These are phyloP conservation scores for Neolamprologus falcicula DNA, from an alignment of 2,113 vertebrate genomes.

Conservation along the genomic window DNA sequence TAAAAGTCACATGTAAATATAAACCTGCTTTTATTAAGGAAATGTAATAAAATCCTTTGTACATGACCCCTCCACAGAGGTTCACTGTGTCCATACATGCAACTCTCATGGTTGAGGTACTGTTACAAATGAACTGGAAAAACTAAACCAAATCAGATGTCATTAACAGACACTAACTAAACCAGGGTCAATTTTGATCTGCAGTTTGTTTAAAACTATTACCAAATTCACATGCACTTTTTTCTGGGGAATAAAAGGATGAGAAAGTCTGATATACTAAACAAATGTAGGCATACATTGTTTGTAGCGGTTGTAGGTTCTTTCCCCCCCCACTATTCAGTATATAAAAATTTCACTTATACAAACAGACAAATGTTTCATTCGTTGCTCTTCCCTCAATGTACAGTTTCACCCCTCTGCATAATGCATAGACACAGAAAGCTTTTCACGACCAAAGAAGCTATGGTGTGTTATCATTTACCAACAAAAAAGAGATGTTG, in stretches of 20 bases:
- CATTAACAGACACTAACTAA: constrained; percentile 66
- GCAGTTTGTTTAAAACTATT: constrained; percentile 78
- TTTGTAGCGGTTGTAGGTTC: constrained; percentile 65
- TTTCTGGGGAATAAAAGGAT: constrained; percentile 69
- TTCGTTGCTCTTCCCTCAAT: constrained; percentile 42
- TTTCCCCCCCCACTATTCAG: background rate
- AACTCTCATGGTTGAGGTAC: constrained; percentile 86
- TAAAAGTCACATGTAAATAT: constrained; percentile 29
- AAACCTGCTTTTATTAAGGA: constrained; percentile 98
- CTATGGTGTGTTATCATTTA: constrained; percentile 51
- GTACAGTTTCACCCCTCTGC: constrained; percentile 30
- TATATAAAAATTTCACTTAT: constrained; percentile 37
- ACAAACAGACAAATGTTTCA: constrained; percentile 46
- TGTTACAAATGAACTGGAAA: constrained; percentile 65
- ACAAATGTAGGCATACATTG: constrained; percentile 72
- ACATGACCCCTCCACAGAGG: constrained; percentile 85
- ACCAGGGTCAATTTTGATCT: constrained; percentile 75
- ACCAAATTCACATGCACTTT: constrained; percentile 84
- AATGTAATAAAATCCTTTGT: constrained; percentile 98
- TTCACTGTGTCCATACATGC: constrained; percentile 86
- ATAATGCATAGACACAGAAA: constrained; percentile 50
- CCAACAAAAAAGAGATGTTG: constrained; percentile 9
- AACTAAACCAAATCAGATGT: constrained; percentile 48
- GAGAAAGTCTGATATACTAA: constrained; percentile 76
- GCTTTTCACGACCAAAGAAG: constrained; percentile 47